These are phyloP conservation scores for Phorcus lineatus DNA, from an alignment of 2,888 invertebrate species.

Conservation along the genomic window DNA sequence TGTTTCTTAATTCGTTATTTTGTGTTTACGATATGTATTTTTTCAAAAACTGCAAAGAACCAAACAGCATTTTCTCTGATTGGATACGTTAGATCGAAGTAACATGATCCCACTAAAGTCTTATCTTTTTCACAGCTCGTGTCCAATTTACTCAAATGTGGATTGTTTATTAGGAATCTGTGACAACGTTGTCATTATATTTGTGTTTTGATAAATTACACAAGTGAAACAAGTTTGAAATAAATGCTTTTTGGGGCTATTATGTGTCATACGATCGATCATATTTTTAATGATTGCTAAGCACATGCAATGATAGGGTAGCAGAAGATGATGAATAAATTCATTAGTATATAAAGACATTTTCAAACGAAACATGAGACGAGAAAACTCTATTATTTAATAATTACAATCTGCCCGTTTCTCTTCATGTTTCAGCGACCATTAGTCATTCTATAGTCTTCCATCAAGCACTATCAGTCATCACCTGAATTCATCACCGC, in stretches of 20 bases:
- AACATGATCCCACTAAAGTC: too few species aligned
- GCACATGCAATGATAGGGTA: slow-evolving; percentile 13
- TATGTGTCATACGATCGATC: background rate
- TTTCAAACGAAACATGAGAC: slow-evolving; percentile 16
- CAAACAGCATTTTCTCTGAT: too few species aligned
- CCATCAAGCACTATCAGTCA: background rate
- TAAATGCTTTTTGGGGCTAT: background rate
- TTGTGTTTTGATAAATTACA: slow-evolving; percentile 16
- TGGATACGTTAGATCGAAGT: too few species aligned
- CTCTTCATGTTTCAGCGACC: slow-evolving; percentile 13
- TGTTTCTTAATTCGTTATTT: too few species aligned
- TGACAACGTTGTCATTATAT: slow-evolving; percentile 18
- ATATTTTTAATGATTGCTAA: background rate
- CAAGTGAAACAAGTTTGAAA: slow-evolving; percentile 15
- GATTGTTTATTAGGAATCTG: background rate
- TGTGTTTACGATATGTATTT: too few species aligned
- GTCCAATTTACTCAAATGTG: slow-evolving; percentile 9
- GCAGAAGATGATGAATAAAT: background rate
- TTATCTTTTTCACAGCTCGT: too few species aligned
- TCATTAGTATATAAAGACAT: slow-evolving; percentile 20
- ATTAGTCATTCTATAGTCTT: background rate
- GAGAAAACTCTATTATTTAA: slow-evolving; percentile 20
- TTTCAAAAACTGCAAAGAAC: too few species aligned
- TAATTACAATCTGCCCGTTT: slow-evolving; percentile 12
- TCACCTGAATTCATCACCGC: background rate